Conservation (phyloP, 2,797 vertebrate species). For the Momotus momota region DNA sequence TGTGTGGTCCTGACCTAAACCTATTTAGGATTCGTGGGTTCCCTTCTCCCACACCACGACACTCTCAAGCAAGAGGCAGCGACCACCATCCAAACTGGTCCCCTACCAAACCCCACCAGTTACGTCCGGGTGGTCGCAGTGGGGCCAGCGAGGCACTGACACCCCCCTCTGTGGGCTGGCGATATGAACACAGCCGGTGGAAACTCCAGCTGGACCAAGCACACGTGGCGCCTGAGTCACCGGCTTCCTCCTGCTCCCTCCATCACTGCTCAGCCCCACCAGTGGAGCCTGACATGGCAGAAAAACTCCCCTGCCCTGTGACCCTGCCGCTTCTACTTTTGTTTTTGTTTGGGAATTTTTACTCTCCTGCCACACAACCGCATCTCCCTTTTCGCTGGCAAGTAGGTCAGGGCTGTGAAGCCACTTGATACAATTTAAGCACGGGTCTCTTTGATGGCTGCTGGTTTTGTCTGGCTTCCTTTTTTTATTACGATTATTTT, state of each 20-base stretch:
- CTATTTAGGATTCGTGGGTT: neutral
- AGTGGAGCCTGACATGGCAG: accelerated
- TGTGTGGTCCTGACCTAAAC: neutral
- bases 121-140: accelerated
- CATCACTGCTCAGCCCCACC: neutral
- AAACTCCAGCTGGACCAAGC: neutral
- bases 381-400: neutral
- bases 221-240: neutral
- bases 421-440: neutral
- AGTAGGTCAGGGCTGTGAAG: neutral
- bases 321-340: neutral
- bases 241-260: neutral
- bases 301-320: neutral
- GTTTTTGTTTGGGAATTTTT: neutral
- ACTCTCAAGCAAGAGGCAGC: neutral
- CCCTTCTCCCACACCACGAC: neutral
- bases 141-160: accelerated
- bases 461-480: neutral
- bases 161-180: neutral
- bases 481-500: neutral
- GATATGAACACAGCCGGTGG: accelerated
- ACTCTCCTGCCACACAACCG: neutral
- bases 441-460: neutral
- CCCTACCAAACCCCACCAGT: neutral
- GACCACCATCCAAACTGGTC: accelerated